Base-by-base conservation (phyloP, 2,797 vertebrate genomes). In the Schizopygopsis pylzovi region DNA sequence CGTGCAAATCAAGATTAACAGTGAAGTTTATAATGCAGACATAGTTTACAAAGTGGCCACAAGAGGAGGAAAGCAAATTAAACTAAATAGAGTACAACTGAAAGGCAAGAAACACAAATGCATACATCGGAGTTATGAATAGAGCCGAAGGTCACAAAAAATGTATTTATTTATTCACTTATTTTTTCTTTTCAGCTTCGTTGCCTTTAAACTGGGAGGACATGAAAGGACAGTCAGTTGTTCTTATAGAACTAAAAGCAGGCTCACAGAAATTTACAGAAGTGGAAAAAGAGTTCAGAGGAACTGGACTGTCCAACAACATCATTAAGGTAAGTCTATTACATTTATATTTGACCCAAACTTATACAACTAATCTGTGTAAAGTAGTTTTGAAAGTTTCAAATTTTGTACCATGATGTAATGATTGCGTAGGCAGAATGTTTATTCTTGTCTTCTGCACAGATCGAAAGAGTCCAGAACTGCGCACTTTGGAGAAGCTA, bases 401-500 rank as follows among this genome's bases (percentile, higher is more conserved):
- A 13, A 47, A 47, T 13, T 4, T 47, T 56, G 54, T 22, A 3
- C 54, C 54, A 22, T 56, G 20, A 56, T 56, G 56, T 20, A 18
- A 8, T 8, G 6, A 54, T 54, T 54, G 18, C 18, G 3, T 20
- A 54, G 6, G 52, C 52, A 2, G 6, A 20, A 20, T 54, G 52
- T 54, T 59, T 56, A 22, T 22, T 9, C 54, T 56, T 80, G 2
- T 10, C 22, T 39, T 22, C 20, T 56, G 8, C 54, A 56, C 7
- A 95, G 95, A 93, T 95, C 15, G 88, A 94, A 61, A 87, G 93
- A 18, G 85, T 95, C 25, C 95, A 95, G 47, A 96, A 95, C 22
- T 3, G 13, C 0, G 88, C 91, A 0, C 86, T 95, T 87, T 95
- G 94, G 94, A 88, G 89, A 73, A 92, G 6, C 39, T 95, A 95